Percentiles rank a stretch among this genome's conserved stretches.
phyloP scores from a whole-genome alignment of 1,140 invertebrate species.

The Hermetia illucens region DNA sequence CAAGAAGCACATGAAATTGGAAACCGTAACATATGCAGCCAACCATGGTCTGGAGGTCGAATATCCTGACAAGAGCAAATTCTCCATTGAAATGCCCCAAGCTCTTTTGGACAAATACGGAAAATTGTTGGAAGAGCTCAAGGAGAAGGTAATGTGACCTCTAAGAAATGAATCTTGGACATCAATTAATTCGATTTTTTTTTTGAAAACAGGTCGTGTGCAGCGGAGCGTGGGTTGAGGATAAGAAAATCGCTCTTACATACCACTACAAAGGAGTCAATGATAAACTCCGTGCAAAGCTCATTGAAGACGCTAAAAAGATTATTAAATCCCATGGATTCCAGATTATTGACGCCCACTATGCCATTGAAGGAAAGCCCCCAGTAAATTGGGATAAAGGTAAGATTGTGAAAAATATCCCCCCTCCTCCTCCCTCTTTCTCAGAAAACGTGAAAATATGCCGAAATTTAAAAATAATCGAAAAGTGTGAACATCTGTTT shows the following conservation, averaged over 20 bases:
- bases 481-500: too few species aligned
- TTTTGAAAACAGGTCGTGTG: slow-evolving; percentile 45
- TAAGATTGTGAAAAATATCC: slow-evolving; percentile 12
- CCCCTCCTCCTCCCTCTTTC: too few species aligned
- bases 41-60: slow-evolving; percentile 81
- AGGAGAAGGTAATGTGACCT: slow-evolving; percentile 60
- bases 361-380: slow-evolving; percentile 74
- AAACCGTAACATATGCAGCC: slow-evolving; percentile 82
- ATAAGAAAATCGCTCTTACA: slow-evolving; percentile 74
- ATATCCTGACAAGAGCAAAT: slow-evolving; percentile 78
- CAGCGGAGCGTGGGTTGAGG: slow-evolving; percentile 83
- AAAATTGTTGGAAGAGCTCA: slow-evolving; percentile 57
- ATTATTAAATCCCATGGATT: slow-evolving; percentile 65
- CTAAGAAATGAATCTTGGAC: too few species aligned
- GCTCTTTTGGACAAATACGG: slow-evolving; percentile 70
- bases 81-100: slow-evolving; percentile 82
- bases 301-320: slow-evolving; percentile 51
- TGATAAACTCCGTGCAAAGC: slow-evolving; percentile 41
- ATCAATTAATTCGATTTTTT: slow-evolving; percentile 1
- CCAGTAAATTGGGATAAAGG: slow-evolving; percentile 84
- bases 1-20: slow-evolving; percentile 76
- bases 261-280: slow-evolving; percentile 80
- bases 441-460: too few species aligned
- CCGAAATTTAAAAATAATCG: too few species aligned
- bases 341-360: slow-evolving; percentile 61